phyloP scores from a whole-genome alignment of 2,797 vertebrate species.

The Cephalopachus bancanus region DNA sequence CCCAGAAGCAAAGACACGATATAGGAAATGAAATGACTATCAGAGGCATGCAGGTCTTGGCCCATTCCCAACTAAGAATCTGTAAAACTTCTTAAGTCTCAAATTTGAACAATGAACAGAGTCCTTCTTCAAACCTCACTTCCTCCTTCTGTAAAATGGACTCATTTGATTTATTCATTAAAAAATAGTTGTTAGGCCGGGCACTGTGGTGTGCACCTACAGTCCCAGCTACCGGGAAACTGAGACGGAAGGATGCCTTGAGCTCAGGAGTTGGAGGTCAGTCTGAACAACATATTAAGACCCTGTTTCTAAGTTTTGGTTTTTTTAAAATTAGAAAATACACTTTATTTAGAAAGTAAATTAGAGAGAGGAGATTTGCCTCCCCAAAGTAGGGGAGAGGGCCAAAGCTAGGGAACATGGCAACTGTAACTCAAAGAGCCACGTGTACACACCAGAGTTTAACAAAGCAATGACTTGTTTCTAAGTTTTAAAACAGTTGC shows the following conservation, averaged over 20 bases:
- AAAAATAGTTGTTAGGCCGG: not conserved
- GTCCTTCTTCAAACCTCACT: not conserved
- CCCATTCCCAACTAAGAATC: not conserved
- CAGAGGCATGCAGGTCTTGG: not conserved
- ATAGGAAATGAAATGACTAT: not conserved
- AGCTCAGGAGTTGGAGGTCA: not conserved
- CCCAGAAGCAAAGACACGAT: rapidly evolving
- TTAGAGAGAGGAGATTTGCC: no score
- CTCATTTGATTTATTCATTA: not conserved
- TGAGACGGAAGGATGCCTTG: not conserved
- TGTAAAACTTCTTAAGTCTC: not conserved
- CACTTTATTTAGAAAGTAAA: no score
- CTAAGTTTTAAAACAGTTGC: no score
- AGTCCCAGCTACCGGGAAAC: no score
- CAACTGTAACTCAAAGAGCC: no score
- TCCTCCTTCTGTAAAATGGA: not conserved
- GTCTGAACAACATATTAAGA: not conserved
- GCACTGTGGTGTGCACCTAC: not conserved
- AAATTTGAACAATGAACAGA: not conserved
- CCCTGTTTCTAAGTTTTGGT: no score
- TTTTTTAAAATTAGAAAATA: no score
- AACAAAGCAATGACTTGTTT: no score
- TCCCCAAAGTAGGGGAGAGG: no score
- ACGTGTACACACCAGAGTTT: no score
- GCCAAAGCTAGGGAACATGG: no score